Percentiles rank a stretch among this genome's conserved stretches.
These are phyloP conservation scores for Papilio gigon DNA, from an alignment of 2,888 invertebrate genomes.

Conservation along the genomic window DNA sequence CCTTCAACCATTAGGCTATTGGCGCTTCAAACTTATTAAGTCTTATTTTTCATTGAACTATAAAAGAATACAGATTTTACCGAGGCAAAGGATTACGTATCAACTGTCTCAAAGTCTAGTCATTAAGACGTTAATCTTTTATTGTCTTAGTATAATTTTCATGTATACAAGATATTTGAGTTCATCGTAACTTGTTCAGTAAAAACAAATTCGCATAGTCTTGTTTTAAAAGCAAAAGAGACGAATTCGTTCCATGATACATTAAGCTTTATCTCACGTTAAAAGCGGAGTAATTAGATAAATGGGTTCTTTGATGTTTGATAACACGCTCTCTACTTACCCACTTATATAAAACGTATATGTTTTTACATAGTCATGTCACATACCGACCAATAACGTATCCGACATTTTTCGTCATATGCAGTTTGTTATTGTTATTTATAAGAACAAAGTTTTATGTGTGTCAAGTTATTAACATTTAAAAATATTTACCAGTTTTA, in stretches of 20 bases:
- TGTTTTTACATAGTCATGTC: not conserved
- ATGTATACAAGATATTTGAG: not conserved
- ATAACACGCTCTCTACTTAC: conserved; percentile 8
- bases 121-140: not conserved
- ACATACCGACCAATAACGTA: not conserved
- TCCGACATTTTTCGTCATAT: not conserved
- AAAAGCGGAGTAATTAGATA: conserved; percentile 32
- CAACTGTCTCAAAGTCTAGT: too few relatives aligned
- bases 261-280: conserved; percentile 23
- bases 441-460: too few relatives aligned
- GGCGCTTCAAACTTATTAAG: too few relatives aligned
- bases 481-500: too few relatives aligned
- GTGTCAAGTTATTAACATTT: too few relatives aligned
- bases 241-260: conserved; percentile 22
- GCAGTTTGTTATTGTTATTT: too few relatives aligned
- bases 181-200: not conserved
- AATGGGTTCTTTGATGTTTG: conserved; percentile 38
- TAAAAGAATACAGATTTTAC: too few relatives aligned
- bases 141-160: not conserved
- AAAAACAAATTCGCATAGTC: conserved; percentile 13
- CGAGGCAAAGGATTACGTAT: too few relatives aligned
- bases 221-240: conserved; percentile 12
- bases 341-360: not conserved
- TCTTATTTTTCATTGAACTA: too few relatives aligned
- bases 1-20: too few relatives aligned